Evolutionary conservation across 92 coral and sea anemone genomes (phyloP), one percentile per base, ranked within the genome.

Genomic region (Umimayanthus kanabou): DNA sequence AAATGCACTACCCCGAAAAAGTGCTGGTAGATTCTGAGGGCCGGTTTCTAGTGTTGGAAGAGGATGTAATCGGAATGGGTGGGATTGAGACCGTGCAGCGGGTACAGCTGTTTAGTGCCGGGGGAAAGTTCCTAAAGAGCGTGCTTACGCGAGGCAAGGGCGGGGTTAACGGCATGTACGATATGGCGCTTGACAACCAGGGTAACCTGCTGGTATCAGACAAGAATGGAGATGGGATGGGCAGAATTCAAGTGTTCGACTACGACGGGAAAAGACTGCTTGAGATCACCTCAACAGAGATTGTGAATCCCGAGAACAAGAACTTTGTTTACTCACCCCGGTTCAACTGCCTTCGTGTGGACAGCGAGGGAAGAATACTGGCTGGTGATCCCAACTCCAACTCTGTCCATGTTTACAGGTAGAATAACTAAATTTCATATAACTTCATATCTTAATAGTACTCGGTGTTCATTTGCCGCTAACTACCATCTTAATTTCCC

Each of bases 91-190:
- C 97, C 0, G 87, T 92, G 50, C 99, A 96, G 81, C 87, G 99
- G 14, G 80, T 96, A 23, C 99, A 96, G 86, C 91, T 96, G 16
- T 96, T 96, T 87, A 81, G 80, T 64, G 77, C 89, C 53, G 86
- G 87, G 42, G 99, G 99, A 13, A 94, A 94, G 61, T 92, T 92
- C 74, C 50, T 92, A 73, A 95, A 86, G 91, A 85, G 92, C 2
- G 77, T 96, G 69, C 85, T 96, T 83, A 90, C 89, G 57, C 91
- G 98, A 47, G 99, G 97, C n/a, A 87, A 85, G 15, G 97, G 94
- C 10, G 94, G 93, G 37, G 96, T 96, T 9, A 87, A 92, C 42
- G 95, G 93, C 4, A 96, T 96, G 98, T 47, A 81, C 2, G 98
- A 94, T 77, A 93, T 96, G 90, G 93, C 96, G 33, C 93, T 96